These are phyloP conservation scores for Amblyteles armatorius DNA, from an alignment of 2,888 invertebrate genomes.

Conservation along the genomic window DNA sequence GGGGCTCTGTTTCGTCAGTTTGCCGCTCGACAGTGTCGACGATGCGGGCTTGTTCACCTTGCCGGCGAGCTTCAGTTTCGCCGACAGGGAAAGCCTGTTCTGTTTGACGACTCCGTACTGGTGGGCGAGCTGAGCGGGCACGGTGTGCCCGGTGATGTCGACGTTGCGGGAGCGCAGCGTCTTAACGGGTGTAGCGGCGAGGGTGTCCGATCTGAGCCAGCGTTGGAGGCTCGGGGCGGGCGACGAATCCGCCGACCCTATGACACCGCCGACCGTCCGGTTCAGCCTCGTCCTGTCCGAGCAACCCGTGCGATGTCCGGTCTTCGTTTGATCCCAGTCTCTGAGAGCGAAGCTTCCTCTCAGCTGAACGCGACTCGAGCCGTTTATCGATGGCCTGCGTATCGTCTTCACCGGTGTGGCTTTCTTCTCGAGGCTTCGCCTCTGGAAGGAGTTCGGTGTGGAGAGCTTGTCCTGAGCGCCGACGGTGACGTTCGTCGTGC, in stretches of 20 bases:
- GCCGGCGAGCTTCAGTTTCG: constrained; percentile 75
- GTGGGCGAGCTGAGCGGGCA: constrained; percentile 80
- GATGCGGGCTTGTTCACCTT: constrained; percentile 53
- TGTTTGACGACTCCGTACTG: constrained; percentile 80
- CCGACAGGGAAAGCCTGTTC: constrained; percentile 77
- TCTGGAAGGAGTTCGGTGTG: constrained; percentile 79
- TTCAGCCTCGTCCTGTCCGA: constrained; percentile 69
- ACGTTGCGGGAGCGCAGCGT: constrained; percentile 84
- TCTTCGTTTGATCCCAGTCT: constrained; percentile 80
- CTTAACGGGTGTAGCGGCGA: constrained; percentile 83
- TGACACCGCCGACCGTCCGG: constrained; percentile 71
- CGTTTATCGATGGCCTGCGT: constrained; percentile 80
- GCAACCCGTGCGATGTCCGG: constrained; percentile 69
- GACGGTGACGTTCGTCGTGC: constrained; percentile 1
- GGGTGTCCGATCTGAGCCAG: constrained; percentile 83
- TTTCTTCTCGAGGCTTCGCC: constrained; percentile 82
- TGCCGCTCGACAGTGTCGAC: constrained; percentile 55
- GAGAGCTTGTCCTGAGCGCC: constrained; percentile 77
- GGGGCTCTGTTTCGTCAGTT: constrained; percentile 60
- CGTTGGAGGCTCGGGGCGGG: constrained; percentile 76
- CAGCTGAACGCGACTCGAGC: constrained; percentile 77
- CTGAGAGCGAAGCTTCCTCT: constrained; percentile 78
- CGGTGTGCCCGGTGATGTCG: constrained; percentile 81
- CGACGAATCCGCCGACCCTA: constrained; percentile 69
- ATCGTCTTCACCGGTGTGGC: constrained; percentile 81